Evolutionary conservation across 2,888 invertebrate genomes (phyloP).

Genomic region (Portevinia maculata): DNA sequence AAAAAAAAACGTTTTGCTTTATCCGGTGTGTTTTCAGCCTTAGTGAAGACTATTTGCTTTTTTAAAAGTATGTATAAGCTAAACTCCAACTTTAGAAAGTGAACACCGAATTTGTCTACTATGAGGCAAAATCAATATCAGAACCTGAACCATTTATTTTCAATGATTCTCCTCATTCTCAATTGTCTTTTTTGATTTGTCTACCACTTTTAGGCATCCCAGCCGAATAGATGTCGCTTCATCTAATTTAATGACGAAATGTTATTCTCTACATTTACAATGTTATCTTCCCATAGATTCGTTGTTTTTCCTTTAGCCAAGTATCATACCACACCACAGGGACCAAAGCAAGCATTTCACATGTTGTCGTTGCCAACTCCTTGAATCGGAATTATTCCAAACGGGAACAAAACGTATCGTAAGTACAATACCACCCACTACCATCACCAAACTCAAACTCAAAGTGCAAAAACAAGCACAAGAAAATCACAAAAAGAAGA

Average conservation of each 20-base stretch:
- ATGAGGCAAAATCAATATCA: too few relatives aligned
- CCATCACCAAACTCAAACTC: conserved; percentile 1
- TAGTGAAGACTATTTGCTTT: too few relatives aligned
- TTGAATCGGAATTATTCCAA: conserved; percentile 30
- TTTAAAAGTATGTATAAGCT: too few relatives aligned
- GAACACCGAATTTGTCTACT: too few relatives aligned
- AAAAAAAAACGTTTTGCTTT: too few relatives aligned
- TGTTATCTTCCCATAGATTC: conserved; percentile 12
- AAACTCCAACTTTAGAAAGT: too few relatives aligned
- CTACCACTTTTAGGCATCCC: conserved; percentile 28
- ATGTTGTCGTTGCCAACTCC: conserved; percentile 17
- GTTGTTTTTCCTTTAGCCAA: conserved; percentile 23
- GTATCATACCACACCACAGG: conserved; percentile 18
- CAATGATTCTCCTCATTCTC: too few relatives aligned
- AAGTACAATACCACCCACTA: conserved; percentile 26
- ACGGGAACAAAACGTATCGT: conserved; percentile 40
- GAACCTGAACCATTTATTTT: too few relatives aligned
- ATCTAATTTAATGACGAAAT: conserved; percentile 42
- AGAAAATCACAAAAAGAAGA: conserved; percentile 1
- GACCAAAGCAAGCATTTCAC: conserved; percentile 10
- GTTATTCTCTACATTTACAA: conserved; percentile 34
- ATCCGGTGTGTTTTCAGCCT: too few relatives aligned
- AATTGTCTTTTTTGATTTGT: too few relatives aligned
- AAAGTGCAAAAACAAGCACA: conserved; percentile 1
- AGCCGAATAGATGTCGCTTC: conserved; percentile 12